Evolutionary conservation across 2,797 vertebrate species (phyloP).

Genomic region (Rhodeus uyekii): DNA sequence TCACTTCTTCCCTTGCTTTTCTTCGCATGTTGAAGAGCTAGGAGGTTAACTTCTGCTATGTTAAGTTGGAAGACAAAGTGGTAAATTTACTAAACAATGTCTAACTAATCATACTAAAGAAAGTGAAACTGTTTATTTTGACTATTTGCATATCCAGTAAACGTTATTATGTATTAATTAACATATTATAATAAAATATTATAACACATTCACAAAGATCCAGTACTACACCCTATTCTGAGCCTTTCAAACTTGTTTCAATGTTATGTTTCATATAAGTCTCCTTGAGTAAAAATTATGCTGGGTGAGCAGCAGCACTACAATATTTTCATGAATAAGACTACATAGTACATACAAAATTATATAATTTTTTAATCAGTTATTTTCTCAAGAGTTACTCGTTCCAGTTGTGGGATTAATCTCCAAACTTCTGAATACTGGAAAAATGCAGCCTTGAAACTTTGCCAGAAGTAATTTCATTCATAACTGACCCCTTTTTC

Average conservation of each 20-base stretch:
- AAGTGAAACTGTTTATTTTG: background rate
- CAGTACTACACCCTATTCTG: background rate
- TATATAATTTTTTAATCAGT: background rate
- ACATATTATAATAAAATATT: background rate
- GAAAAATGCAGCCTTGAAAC: background rate
- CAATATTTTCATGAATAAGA: background rate
- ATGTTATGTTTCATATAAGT: background rate
- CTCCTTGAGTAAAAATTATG: too few relatives aligned
- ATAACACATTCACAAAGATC: background rate
- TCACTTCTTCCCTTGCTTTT: background rate
- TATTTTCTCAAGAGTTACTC: background rate
- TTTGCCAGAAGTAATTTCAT: too few relatives aligned
- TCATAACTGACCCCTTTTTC: background rate
- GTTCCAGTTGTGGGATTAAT: background rate
- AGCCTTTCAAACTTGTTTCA: background rate
- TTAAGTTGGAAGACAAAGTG: background rate
- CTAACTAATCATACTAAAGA: background rate
- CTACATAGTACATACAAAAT: background rate
- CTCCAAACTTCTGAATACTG: background rate
- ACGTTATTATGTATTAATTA: background rate
- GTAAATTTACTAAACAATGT: background rate
- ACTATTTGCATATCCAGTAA: background rate
- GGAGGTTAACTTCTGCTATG: background rate
- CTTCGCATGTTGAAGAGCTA: background rate
- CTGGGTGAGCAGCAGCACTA: background rate